A percentile compares a stretch with the other conserved stretches of the same genome.
Conservation (phyloP, 2,113 vertebrate species). For the Cervus canadensis region DNA sequence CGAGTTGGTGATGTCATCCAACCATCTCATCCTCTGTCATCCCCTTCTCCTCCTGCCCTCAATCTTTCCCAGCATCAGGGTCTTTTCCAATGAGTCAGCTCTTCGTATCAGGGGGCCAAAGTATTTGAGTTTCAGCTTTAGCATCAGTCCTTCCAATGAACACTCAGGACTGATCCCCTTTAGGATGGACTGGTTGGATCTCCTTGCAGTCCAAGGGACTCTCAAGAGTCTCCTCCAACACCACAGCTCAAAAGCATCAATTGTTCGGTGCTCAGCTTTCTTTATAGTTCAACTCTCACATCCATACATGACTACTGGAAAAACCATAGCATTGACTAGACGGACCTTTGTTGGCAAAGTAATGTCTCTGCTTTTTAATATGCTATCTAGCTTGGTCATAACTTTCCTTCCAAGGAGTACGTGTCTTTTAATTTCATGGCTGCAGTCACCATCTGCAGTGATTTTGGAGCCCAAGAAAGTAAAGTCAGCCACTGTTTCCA, state of each 20-base stretch:
- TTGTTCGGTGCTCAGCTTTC: rapidly evolving
- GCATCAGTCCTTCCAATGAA: not conserved
- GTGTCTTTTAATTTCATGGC: too few relatives aligned
- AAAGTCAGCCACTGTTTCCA: too few relatives aligned
- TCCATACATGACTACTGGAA: not conserved
- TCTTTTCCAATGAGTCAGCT: not conserved
- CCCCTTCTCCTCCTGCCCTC: not conserved
- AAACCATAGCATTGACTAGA: not conserved
- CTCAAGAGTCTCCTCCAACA: not conserved
- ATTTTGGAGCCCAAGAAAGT: too few relatives aligned
- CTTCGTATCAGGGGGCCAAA: not conserved
- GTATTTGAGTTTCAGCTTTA: not conserved
- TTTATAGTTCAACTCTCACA: not conserved
- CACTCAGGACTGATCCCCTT: not conserved
- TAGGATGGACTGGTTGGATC: not conserved
- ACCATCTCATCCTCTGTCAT: not conserved
- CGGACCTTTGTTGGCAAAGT: not conserved
- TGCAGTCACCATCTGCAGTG: too few relatives aligned
- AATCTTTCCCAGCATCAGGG: not conserved
- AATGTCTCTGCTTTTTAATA: not conserved
- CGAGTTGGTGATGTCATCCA: not conserved
- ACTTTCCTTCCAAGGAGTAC: too few relatives aligned
- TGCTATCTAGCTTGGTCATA: not conserved
- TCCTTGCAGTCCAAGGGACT: not conserved
- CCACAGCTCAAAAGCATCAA: not conserved